These are phyloP conservation scores for Campylomormyrus tamandua DNA, from an alignment of 2,113 vertebrate genomes.

Conservation along the genomic window DNA sequence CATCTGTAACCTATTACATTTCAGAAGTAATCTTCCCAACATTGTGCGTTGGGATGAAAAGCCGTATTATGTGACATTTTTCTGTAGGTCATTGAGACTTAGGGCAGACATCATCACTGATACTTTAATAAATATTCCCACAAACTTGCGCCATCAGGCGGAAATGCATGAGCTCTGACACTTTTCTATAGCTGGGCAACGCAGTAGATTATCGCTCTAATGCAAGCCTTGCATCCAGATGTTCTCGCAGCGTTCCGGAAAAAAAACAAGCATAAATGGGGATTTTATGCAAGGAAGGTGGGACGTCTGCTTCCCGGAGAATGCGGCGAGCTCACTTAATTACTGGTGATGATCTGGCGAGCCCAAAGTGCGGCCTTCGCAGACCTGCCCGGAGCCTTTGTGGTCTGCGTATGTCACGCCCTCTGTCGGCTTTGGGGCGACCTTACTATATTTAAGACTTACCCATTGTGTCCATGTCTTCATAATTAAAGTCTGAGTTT, in stretches of 20 bases:
- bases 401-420: neutral
- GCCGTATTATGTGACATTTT: neutral
- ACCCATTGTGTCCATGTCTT: neutral
- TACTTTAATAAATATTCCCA: neutral
- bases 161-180: conserved; percentile 53
- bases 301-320: neutral
- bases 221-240: conserved; percentile 36
- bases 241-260: conserved; percentile 18
- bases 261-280: neutral
- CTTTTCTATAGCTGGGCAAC: conserved; percentile 46
- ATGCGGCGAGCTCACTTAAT: neutral
- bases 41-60: neutral
- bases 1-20: neutral
- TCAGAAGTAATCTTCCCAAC: neutral
- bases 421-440: neutral
- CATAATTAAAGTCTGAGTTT: neutral
- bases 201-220: conserved; percentile 37
- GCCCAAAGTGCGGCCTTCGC: neutral
- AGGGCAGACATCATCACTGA: neutral
- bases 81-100: neutral
- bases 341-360: neutral
- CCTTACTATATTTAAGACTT: neutral
- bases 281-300: neutral
- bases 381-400: neutral
- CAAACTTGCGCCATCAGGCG: conserved; percentile 35